Evolutionary conservation across 2,888 invertebrate species (phyloP).

Genomic region (Agapostemon virescens): DNA sequence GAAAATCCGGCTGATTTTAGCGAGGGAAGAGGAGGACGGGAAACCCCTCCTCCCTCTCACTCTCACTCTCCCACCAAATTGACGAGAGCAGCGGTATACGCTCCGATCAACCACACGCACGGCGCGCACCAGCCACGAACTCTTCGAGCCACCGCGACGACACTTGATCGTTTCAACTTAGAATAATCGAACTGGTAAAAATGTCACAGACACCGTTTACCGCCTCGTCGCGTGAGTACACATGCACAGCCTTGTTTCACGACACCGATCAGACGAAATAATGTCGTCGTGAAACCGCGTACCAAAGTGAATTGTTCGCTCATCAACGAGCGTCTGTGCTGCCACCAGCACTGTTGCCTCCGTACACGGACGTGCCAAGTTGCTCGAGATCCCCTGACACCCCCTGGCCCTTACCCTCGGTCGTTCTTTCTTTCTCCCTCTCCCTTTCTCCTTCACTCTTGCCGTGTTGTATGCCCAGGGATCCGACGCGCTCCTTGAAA

Average conservation of each 20-base stretch:
- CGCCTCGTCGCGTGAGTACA: conserved; percentile 42
- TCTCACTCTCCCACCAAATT: conserved; percentile 62
- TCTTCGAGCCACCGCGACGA: conserved; percentile 54
- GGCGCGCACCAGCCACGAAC: conserved; percentile 57
- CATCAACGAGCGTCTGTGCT: conserved; percentile 66
- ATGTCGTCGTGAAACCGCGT: conserved; percentile 59
- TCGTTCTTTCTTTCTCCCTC: conserved; percentile 37
- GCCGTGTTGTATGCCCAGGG: conserved; percentile 39
- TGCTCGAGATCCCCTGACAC: conserved; percentile 62
- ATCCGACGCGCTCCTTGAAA: conserved; percentile 60
- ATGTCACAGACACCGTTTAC: conserved; percentile 47
- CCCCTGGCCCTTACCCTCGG: conserved; percentile 48
- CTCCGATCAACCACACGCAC: conserved; percentile 61
- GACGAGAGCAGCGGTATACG: conserved; percentile 64
- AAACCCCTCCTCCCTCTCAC: conserved; percentile 64
- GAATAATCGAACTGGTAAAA: conserved; percentile 48
- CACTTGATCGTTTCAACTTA: conserved; percentile 53
- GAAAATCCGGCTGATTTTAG: conserved; percentile 61
- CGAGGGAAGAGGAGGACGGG: conserved; percentile 59
- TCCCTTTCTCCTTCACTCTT: conserved; percentile 38
- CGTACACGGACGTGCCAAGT: conserved; percentile 66
- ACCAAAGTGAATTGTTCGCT: conserved; percentile 65
- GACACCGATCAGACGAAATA: conserved; percentile 48
- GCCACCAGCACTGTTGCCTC: conserved; percentile 62
- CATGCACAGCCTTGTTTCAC: conserved; percentile 59